Conservation (phyloP, 2,797 vertebrate genomes). For the Apogon hyalosoma region DNA sequence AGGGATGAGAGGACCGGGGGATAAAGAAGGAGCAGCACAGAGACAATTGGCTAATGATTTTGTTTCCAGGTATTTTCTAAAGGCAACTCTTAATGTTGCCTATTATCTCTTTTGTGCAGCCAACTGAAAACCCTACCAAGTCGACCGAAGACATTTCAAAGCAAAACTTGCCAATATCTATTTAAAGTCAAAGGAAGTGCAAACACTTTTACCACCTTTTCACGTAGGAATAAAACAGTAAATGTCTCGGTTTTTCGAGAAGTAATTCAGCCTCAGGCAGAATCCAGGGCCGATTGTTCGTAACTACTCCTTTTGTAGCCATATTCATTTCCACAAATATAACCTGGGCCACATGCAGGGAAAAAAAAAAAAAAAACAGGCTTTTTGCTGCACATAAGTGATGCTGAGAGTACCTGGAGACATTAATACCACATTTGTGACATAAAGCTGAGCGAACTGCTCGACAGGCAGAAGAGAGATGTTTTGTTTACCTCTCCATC, state of each 20-base stretch:
- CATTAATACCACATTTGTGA: constrained; percentile 40
- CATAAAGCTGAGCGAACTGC: constrained; percentile 40
- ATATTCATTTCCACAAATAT: constrained; percentile 62
- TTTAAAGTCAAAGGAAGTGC: constrained; percentile 58
- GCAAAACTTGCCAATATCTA: constrained; percentile 57
- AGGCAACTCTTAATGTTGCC: constrained; percentile 51
- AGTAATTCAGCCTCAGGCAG: constrained; percentile 49
- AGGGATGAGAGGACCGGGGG: constrained; percentile 16
- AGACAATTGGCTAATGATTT: constrained; percentile 76
- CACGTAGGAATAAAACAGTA: constrained; percentile 47
- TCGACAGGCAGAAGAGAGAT: constrained; percentile 34
- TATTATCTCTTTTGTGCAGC: constrained; percentile 56
- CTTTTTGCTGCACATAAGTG: constrained; percentile 15
- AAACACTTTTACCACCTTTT: constrained; percentile 48
- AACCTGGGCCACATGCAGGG: constrained; percentile 6
- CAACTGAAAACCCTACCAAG: constrained; percentile 68
- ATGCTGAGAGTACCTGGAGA: constrained; percentile 28
- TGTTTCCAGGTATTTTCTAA: constrained; percentile 56
- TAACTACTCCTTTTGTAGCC: constrained; percentile 54
- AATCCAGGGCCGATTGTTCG: constrained; percentile 46
- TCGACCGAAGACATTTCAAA: constrained; percentile 64
- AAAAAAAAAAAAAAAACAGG: background rate
- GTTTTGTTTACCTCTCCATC: constrained; percentile 63
- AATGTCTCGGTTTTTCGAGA: constrained; percentile 40
- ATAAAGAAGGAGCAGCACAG: constrained; percentile 4